These are phyloP conservation scores for Helobdella robusta DNA, from an alignment of 2,888 invertebrate species.

Conservation along the genomic window DNA sequence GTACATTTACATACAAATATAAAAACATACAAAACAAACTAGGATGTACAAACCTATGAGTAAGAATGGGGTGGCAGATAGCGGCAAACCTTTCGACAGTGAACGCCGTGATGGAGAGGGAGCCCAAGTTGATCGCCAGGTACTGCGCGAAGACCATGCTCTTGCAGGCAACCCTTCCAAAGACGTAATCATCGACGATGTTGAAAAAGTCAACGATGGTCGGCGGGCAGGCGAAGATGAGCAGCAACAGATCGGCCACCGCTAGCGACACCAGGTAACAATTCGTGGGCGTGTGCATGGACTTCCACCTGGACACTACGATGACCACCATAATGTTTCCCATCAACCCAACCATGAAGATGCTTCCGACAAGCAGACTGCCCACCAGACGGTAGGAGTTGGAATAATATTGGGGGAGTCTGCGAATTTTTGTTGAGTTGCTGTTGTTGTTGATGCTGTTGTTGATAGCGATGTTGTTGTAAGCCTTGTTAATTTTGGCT, in stretches of 20 bases:
- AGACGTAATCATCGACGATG: conserved; percentile 52
- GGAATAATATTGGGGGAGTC: conserved; percentile 27
- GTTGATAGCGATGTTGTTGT: background rate
- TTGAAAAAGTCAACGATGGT: conserved; percentile 53
- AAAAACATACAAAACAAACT: no score
- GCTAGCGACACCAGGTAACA: conserved; percentile 58
- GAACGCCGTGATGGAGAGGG: conserved; percentile 59
- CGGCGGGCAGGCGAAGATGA: conserved; percentile 54
- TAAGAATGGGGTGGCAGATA: conserved; percentile 57
- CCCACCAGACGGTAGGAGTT: conserved; percentile 50
- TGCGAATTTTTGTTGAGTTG: background rate
- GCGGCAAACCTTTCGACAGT: conserved; percentile 60
- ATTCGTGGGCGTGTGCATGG: conserved; percentile 58
- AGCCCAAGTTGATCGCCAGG: conserved; percentile 57
- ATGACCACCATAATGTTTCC: conserved; percentile 54
- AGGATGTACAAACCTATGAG: conserved; percentile 50
- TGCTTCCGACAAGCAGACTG: conserved; percentile 52
- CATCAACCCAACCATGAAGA: conserved; percentile 54
- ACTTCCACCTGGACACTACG: conserved; percentile 50
- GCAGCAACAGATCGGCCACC: conserved; percentile 56
- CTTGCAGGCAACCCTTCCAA: conserved; percentile 53
- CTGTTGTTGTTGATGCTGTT: background rate
- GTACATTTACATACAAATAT: no score
- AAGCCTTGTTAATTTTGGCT: no score
- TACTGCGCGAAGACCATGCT: conserved; percentile 55